Evolutionary conservation across 2,797 vertebrate species (phyloP).

Genomic region (Schizothorax lantsangensis): DNA sequence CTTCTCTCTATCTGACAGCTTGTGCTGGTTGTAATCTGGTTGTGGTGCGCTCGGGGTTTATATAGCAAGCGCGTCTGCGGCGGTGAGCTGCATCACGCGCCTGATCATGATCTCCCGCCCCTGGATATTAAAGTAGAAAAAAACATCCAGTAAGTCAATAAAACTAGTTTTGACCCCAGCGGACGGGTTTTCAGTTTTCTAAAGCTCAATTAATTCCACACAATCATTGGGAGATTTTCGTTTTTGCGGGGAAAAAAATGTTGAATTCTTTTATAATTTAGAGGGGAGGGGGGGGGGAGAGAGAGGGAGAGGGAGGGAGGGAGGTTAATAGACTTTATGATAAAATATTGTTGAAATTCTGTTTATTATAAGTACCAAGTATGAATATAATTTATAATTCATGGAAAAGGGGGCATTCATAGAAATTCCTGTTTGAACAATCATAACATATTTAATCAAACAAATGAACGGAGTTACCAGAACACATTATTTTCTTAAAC

Average conservation of each 20-base stretch:
- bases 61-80: constrained; percentile 77
- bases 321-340: too few species aligned
- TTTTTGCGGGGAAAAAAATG: neutral
- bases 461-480: neutral
- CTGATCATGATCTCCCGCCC: constrained; percentile 67
- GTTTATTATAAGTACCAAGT: neutral
- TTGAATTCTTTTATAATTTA: neutral
- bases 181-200: constrained; percentile 68
- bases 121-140: constrained; percentile 55
- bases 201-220: constrained; percentile 15
- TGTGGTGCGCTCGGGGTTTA: constrained; percentile 80
- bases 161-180: constrained; percentile 62
- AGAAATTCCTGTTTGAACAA: neutral
- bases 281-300: neutral
- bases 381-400: neutral
- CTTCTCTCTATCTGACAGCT: constrained; percentile 57
- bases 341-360: neutral
- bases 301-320: too few species aligned
- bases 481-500: neutral
- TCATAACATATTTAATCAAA: neutral
- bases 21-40: constrained; percentile 75
- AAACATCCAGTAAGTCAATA: constrained; percentile 67
- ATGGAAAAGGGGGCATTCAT: neutral
- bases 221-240: neutral
- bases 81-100: constrained; percentile 80